phyloP scores from a whole-genome alignment of 1,140 invertebrate species.

The Delia radicum region DNA sequence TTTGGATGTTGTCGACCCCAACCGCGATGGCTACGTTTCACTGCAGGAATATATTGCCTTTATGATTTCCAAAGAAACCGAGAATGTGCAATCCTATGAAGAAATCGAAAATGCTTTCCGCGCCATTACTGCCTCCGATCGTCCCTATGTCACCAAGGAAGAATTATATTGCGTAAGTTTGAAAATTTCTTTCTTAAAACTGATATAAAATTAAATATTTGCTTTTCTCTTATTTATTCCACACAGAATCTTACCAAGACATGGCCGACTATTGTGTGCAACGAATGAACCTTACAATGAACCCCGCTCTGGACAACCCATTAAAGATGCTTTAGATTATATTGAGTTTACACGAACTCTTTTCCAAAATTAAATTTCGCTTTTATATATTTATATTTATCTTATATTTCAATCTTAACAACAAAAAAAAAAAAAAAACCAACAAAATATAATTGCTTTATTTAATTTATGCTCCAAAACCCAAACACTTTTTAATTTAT shows the following conservation, averaged over 20 bases:
- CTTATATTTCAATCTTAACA: conserved; percentile 9
- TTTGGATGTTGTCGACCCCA: conserved; percentile 88
- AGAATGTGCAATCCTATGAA: conserved; percentile 98
- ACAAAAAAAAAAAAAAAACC: not conserved
- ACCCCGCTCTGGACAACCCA: conserved; percentile 86
- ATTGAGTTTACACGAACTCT: conserved; percentile 96
- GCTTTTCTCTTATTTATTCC: conserved; percentile 6
- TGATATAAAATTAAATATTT: not conserved
- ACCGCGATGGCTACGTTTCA: conserved; percentile 93
- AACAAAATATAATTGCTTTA: conserved; percentile 20
- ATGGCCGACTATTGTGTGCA: conserved; percentile 99
- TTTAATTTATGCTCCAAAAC: conserved; percentile 22
- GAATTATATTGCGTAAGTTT: conserved; percentile 95
- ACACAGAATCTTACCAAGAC: conserved; percentile 97
- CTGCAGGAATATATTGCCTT: conserved; percentile 99
- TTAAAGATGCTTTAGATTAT: conserved; percentile 95
- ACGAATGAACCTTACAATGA: conserved; percentile 96
- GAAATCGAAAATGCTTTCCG: conserved; percentile 99
- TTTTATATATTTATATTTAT: conserved; percentile 23
- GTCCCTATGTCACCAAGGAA: conserved; percentile 97
- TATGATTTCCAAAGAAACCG: conserved; percentile 99
- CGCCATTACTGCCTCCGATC: conserved; percentile 94
- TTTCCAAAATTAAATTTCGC: conserved; percentile 83
- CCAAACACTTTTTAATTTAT: not conserved
- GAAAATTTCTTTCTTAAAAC: no score